Base-by-base conservation (phyloP, 2,888 invertebrate genomes). In the Ferdinandea cuprea region DNA sequence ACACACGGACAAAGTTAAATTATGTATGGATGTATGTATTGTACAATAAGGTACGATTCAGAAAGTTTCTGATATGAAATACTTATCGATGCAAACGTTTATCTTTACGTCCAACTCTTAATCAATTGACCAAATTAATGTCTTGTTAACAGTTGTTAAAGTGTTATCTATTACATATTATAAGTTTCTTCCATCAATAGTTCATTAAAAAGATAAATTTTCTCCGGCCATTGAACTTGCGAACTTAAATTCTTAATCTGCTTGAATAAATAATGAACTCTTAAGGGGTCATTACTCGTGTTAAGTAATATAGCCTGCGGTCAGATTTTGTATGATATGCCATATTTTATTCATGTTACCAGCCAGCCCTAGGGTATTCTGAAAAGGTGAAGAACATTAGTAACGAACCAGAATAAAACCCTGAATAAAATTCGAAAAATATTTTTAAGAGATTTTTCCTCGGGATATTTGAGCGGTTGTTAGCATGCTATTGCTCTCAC, bases 321-420 rank as follows among this genome's bases (percentile, higher is more conserved):
- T 21, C 25, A 37, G 13, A 17, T 19, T 32, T 32, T 25, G 59
- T 28, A 42, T 59, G n/a, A 42, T 54, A 54, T 44, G 37, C 17
- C 56, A 66, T 66, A 52, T 30, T 35, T 56, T 46, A 32, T 54
- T 69, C 25, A 66, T 73, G 54, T 79, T 37, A 46, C 7, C 35
- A 32, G 54, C 7, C 35, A 32, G 79, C 73, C 79, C 46, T 17
- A 61, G 66, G 79, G 73, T 15, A 56, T 79, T 54, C 42, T 68
- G 32, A 19, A 68, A 54, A 79, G 73, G 73, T 79, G 66, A 79
- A 68, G 79, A 79, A 73, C 79, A 59, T 68, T 66, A 59, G 30
- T 19, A 54, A 59, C 19, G 3, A 25, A 5, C 3, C 37, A 40
- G 59, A 61, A 21, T 35, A 61, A 56, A 61, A 48, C 54, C 63